Base-by-base conservation (phyloP, 2,113 vertebrate species). In the Garra rufa region DNA sequence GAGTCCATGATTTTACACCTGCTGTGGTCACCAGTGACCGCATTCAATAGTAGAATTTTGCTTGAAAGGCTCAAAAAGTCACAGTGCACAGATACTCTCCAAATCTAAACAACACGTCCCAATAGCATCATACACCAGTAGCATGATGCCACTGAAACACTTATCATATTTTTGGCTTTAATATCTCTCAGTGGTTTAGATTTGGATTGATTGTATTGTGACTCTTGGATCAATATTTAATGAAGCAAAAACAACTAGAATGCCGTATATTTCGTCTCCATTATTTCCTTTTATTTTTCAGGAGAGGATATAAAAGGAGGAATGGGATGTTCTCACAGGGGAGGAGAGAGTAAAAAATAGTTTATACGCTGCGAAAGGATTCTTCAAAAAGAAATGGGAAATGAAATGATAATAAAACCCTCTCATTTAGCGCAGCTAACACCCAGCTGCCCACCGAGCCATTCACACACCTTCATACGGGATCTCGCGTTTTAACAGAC, bases 401-500 rank as follows among this genome's bases (percentile, higher is more conserved):
- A 70, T 55, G 6, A 38, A 70, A 82, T 55, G 46, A 82, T 70
- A 52, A 82, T 70, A 52, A 70, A 76, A 78, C 15, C 19, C 50
- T 70, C 61, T 84, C 61, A 78, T 69, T 67, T 77, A 50, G 76
- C 10, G 1, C 63, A 65, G 26, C 52, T 65, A 75, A 76, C 73
- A 76, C 21, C 59, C 83, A 83, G 61, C 71, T 46, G 26, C 61
- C n/a, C 74, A 77, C 79, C 63, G 17, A 76, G 59, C 24, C 71
- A 77, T 81, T 76, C 85, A 82, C 59, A 78, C 85, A 50, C 63
- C 38, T 28, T 24, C 26, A 46, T 24, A 69, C 19, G 63, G 41
- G 69, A 69, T 71, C 43, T 41, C 50, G 73, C 30, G 55, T 70
- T 74, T 83, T 83, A 79, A 86, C 81, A 83, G 65, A 83, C 70